Conservation (phyloP, 1,140 invertebrate species). For the Leguminivora glycinivorella region DNA sequence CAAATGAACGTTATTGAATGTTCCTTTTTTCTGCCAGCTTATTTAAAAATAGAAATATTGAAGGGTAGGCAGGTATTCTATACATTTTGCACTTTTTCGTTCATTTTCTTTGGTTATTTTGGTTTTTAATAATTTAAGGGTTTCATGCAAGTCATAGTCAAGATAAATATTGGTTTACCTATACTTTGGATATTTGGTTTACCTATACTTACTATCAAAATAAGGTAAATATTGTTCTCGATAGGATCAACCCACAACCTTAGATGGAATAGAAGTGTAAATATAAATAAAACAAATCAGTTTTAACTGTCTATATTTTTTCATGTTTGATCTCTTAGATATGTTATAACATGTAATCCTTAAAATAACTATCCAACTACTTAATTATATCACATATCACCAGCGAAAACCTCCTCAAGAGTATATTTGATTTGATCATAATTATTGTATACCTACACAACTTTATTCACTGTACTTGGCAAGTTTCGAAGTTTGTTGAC, state of each 20-base stretch:
- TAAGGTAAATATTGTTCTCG: no score
- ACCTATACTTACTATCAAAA: no score
- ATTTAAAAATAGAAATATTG: neutral
- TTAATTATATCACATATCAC: constrained; percentile 76
- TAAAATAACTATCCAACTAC: constrained; percentile 39
- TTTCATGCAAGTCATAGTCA: no score
- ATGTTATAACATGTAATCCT: constrained; percentile 38
- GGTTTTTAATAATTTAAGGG: no score
- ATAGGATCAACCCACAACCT: no score
- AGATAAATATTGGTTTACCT: no score
- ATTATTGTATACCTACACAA: neutral
- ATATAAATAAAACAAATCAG: neutral
- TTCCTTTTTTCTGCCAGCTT: neutral
- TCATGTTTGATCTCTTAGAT: neutral
- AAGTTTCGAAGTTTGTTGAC: no score
- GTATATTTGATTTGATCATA: neutral
- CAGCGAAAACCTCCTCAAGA: constrained; percentile 46
- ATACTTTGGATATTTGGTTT: no score
- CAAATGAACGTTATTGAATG: neutral
- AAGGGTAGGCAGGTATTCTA: neutral
- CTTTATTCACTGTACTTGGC: constrained; percentile 41
- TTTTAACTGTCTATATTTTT: constrained; percentile 12
- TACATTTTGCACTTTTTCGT: neutral
- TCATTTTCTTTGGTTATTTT: no score
- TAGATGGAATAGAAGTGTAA: neutral